Base-by-base conservation (phyloP, 37 sponge, comb jelly and placozoan species). In the Ianthella basta region DNA sequence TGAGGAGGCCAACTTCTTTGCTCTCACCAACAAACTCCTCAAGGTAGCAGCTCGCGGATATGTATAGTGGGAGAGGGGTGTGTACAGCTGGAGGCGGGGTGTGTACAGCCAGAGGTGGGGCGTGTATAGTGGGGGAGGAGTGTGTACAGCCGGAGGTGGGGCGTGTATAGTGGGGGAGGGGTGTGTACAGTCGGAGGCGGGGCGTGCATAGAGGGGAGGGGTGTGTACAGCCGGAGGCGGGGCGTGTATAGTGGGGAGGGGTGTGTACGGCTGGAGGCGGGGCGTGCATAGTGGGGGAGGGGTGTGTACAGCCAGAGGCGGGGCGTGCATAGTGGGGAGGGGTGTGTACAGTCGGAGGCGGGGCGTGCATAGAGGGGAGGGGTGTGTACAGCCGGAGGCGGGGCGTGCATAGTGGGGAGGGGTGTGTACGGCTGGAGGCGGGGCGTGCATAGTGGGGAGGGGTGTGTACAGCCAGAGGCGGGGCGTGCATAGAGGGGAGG, bases 1-100 rank as follows among this genome's bases (percentile, higher is more conserved):
- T 27, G 83, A 96, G 68, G 82, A 86, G 18, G 93, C 96, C 24
- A 93, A 92, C 88, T 96, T 92, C 88, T 92, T 92, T 75, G 50
- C 89, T 13, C 82, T 95, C 35, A 88, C 95, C 59, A 61, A 87
- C 63, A 89, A 87, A 84, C 82, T 95, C 1, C 18, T 85, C 23
- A 89, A 86, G 67, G 92, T 91, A 39, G 24, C 4, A 5, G 5
- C 16, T 19, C 0, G 4, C 41, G 15, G 21, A 15, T n/a, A 68
- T 27, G 37, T 37, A 4, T 72, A 23, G 73, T 72, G 23, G 24
- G 10, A 63, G 3, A 10, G 3, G 29, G 29, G 29, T 5, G 29
- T 63, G 29, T 10, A 37, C 37, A 37, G 73, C 8, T 2, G 21
- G 73, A 23, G 27, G 33, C n/a, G 3, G 29, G 29, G 29, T 5